Conservation (phyloP, 2,797 vertebrate species). For the Acrossocheilus fasciatus region DNA sequence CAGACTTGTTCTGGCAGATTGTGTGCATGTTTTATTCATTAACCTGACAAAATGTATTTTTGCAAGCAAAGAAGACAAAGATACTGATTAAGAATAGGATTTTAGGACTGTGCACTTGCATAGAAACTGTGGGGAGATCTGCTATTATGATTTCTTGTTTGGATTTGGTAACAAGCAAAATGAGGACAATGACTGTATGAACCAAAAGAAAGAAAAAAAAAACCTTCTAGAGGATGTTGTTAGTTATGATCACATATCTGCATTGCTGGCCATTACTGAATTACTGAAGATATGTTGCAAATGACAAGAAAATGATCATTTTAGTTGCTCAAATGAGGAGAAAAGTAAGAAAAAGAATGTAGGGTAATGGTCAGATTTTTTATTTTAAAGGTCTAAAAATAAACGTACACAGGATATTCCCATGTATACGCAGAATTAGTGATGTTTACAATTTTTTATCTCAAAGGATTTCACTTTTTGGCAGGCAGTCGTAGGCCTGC, state of each 20-base stretch:
- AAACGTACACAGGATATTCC: neutral
- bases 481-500: neutral
- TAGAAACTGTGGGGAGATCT: slow-evolving; percentile 39
- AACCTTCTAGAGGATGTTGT: neutral
- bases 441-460: slow-evolving; percentile 30
- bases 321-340: neutral
- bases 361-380: neutral
- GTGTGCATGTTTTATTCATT: slow-evolving; percentile 21
- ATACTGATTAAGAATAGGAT: slow-evolving; percentile 4
- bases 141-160: slow-evolving; percentile 32
- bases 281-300: neutral
- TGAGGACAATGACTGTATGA: neutral
- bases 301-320: neutral
- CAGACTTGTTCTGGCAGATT: slow-evolving; percentile 2
- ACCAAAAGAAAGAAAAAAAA: neutral
- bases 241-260: neutral
- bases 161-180: neutral
- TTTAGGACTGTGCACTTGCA: slow-evolving; percentile 16
- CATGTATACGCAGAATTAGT: slow-evolving; percentile 2
- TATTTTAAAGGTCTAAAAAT: slow-evolving; percentile 20
- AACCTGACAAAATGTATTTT: slow-evolving; percentile 10
- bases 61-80: neutral
- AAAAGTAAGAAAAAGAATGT: neutral
- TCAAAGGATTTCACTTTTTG: slow-evolving; percentile 45
- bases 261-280: neutral